phyloP scores from a whole-genome alignment of 2,113 vertebrate genomes.

The Trachemys scripta region DNA sequence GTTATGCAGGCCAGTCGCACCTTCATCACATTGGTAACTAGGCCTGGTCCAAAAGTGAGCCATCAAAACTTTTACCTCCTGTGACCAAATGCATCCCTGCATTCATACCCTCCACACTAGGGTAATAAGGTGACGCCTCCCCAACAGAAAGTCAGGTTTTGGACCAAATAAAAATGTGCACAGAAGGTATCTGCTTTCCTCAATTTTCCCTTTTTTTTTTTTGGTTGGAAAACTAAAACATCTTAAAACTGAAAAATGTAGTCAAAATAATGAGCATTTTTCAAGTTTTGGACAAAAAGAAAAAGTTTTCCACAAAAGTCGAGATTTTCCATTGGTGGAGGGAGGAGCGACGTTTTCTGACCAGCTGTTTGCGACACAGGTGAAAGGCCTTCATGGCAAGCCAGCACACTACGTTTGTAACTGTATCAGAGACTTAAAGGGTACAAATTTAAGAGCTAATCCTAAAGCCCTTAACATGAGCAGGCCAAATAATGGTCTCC shows the following conservation, averaged over 20 bases:
- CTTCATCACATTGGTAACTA: neutral
- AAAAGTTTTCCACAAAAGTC: neutral
- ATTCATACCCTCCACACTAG: no score
- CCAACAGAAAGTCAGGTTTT: neutral
- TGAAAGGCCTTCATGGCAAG: neutral
- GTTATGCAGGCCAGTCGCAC: neutral
- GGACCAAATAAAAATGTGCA: neutral
- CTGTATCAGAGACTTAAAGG: conserved; percentile 42
- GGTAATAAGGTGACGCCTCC: no score
- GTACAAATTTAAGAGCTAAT: conserved; percentile 59
- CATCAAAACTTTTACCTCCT: no score
- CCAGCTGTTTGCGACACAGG: conserved; percentile 2
- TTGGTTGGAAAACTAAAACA: conserved; percentile 1
- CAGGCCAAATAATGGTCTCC: neutral
- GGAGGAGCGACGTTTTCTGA: conserved; percentile 21
- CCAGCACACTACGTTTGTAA: conserved; percentile 13
- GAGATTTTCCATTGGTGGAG: neutral
- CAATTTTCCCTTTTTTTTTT: conserved; percentile 7
- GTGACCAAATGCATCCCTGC: no score
- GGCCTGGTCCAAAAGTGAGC: no score
- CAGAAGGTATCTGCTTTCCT: neutral
- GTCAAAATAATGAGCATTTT: neutral
- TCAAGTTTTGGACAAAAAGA: neutral
- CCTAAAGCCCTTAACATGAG: conserved; percentile 14
- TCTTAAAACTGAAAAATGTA: conserved; percentile 2